phyloP scores from a whole-genome alignment of 2,888 invertebrate species.

The Megaustenia siamemsis region DNA sequence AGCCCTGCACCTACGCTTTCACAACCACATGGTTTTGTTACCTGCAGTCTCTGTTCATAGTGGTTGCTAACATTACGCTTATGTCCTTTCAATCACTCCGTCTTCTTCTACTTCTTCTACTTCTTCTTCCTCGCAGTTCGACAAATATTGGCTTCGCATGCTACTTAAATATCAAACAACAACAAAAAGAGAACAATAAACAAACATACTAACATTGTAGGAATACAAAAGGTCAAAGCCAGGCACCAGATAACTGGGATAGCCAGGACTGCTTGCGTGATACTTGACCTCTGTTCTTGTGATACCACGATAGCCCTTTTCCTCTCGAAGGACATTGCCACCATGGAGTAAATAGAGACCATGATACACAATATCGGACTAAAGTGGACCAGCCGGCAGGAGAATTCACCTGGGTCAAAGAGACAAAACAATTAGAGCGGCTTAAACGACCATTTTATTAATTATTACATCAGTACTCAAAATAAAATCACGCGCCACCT shows the following conservation, averaged over 20 bases:
- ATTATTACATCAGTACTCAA: too few relatives aligned
- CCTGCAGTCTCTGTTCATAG: too few relatives aligned
- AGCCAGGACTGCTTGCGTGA: not conserved
- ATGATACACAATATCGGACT: constrained; percentile 54
- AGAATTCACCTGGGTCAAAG: constrained; percentile 48
- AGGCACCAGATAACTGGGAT: constrained; percentile 50
- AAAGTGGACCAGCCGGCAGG: constrained; percentile 55
- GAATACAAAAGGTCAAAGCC: constrained; percentile 49
- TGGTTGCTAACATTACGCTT: too few relatives aligned
- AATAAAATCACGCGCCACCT: too few relatives aligned
- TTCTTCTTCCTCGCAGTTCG: too few relatives aligned
- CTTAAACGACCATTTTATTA: too few relatives aligned
- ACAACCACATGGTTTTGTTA: too few relatives aligned
- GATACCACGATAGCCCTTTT: constrained; percentile 45
- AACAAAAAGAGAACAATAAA: not conserved
- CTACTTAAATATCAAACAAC: not conserved
- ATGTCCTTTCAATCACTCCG: too few relatives aligned
- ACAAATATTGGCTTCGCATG: too few relatives aligned
- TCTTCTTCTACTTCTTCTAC: too few relatives aligned
- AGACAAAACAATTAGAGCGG: too few relatives aligned
- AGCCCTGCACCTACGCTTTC: too few relatives aligned
- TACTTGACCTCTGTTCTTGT: constrained; percentile 30
- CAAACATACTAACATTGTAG: constrained; percentile 31
- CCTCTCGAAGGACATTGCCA: constrained; percentile 58
- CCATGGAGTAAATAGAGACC: constrained; percentile 57